Conservation (phyloP, 2,888 invertebrate genomes). For the Cheiracanthium punctorium region DNA sequence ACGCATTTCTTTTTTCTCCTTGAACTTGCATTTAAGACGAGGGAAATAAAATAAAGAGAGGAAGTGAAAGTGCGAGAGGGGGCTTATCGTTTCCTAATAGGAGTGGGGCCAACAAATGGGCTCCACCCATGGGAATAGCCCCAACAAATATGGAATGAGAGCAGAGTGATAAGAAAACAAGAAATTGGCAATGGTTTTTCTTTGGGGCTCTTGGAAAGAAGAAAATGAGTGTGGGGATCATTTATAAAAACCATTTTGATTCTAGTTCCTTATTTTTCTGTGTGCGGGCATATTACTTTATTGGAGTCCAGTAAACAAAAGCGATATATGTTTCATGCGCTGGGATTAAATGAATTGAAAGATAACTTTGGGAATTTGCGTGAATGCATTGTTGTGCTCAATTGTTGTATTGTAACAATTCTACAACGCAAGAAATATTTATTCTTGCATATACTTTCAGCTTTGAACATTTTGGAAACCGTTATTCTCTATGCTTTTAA, state of each 20-base stretch:
- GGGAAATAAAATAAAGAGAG: neutral
- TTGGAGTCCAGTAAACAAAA: neutral
- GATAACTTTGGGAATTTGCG: too few relatives aligned
- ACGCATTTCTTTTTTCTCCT: conserved; percentile 28
- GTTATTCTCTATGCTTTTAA: too few relatives aligned
- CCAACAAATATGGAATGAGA: conserved; percentile 68
- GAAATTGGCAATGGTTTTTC: conserved; percentile 61
- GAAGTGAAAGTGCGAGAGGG: conserved; percentile 23
- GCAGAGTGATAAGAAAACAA: conserved; percentile 67
- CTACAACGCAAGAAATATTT: too few relatives aligned
- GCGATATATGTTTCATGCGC: neutral
- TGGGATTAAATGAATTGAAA: too few relatives aligned
- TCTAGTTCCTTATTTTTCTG: neutral
- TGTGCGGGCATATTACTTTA: neutral
- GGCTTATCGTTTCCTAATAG: conserved; percentile 67
- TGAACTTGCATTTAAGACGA: conserved; percentile 41
- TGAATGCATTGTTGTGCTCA: too few relatives aligned
- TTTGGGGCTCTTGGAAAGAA: conserved; percentile 22
- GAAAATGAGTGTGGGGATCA: neutral
- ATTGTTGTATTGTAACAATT: too few relatives aligned
- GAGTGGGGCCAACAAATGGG: conserved; percentile 65
- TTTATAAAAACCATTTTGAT: conserved; percentile 8
- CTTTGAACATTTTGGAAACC: too few relatives aligned
- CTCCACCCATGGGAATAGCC: conserved; percentile 52
- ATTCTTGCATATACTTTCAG: too few relatives aligned